Evolutionary conservation across 1,140 invertebrate genomes (phyloP), one percentile per base, ranked within the genome.

Genomic region (Eurosta solidaginis): DNA sequence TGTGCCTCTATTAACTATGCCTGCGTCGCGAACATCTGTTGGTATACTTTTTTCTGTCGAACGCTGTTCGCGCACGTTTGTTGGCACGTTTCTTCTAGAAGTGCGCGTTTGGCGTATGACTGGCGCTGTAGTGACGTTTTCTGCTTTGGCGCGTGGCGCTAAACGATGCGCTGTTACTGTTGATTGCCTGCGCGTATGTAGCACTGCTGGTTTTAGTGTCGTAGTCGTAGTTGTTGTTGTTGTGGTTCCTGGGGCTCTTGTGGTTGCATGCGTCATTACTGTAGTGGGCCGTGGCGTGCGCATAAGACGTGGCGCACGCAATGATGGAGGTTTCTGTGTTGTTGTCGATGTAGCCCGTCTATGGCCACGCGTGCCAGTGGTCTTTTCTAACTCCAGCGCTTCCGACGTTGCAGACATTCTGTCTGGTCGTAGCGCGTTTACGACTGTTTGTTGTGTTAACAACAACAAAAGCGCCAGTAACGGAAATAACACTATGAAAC

Each of bases 401-500:
- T 77, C 29, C n/a, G 81, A 52, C 12, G 81, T 36, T 47, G 42
- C 25, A 68, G 14, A 14, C 59, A 68, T 36, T 22, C 17, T 52
- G 4, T 20, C 22, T 20, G 59, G n/a, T n/a, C 10, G 49, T 22
- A 52, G 10, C 20, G n/a, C 20, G n/a, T 52, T 22, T 22, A 22
- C 49, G 22, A 3, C 27, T 3, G 47, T 17, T 17, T 42, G 27
- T 76, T 59, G 42, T 25, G 77, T 54, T 27, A 54, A 76, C 63
- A 44, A 50, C 12, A 77, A 33, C 20, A 42, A 54, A 29, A 54
- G 22, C 63, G 42, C 1, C 59, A 74, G 47, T 49, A 87, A 78
- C 80, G 86, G 78, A 80, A 84, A 79, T 81, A 86, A 79, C 79
- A 82, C 81, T 59, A 85, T 82, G 83, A 85, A 85, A 83, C 84